A percentile compares a stretch with the other conserved stretches of the same genome.
These are phyloP conservation scores for Podiceps cristatus DNA, from an alignment of 2,113 vertebrate genomes.

Conservation along the genomic window DNA sequence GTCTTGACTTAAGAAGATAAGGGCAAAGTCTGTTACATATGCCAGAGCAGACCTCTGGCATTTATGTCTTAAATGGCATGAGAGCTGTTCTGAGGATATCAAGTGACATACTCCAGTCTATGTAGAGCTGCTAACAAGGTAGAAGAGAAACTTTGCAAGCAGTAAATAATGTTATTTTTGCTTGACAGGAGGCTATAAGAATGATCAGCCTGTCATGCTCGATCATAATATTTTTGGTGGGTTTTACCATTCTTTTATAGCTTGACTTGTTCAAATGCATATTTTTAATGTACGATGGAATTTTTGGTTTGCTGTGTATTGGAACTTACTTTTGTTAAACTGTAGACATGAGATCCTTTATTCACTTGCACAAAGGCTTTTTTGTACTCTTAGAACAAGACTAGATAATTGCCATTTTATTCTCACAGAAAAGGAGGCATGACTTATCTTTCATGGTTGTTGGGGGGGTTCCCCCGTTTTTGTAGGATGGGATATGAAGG, in stretches of 20 bases:
- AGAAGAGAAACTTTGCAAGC: background rate
- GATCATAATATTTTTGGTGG: background rate
- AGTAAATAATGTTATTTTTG: background rate
- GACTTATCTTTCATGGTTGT: background rate
- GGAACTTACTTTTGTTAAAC: background rate
- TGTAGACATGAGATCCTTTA: background rate
- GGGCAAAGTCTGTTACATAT: background rate
- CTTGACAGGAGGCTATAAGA: background rate
- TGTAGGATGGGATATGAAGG: background rate
- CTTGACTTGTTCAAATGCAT: background rate
- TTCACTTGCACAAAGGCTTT: background rate
- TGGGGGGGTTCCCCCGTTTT: background rate
- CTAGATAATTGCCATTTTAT: background rate
- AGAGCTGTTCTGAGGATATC: background rate
- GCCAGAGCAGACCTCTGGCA: background rate
- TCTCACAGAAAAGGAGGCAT: background rate
- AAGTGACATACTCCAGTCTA: accelerated
- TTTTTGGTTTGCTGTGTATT: background rate
- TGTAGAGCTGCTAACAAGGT: background rate
- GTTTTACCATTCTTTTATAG: background rate
- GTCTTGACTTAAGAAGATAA: background rate
- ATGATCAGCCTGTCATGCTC: background rate
- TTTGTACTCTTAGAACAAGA: background rate
- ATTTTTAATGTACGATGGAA: background rate
- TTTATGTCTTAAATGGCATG: background rate